Conservation (phyloP, 2,888 invertebrate species). For the Bellardia pandia region DNA sequence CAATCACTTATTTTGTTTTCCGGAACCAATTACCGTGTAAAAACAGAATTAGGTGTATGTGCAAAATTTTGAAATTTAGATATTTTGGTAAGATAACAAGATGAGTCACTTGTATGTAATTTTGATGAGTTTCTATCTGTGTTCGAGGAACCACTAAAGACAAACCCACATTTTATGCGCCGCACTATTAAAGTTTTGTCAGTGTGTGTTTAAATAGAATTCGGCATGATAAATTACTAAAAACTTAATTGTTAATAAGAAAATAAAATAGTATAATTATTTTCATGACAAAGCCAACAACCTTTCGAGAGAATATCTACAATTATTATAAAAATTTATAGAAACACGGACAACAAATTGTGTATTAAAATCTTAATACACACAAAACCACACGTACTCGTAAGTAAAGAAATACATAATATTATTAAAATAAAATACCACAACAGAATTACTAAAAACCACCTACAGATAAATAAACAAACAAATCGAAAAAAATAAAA, state of each 20-base stretch:
- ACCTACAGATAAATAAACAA: constrained; percentile 39
- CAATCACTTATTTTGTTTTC: too few species aligned
- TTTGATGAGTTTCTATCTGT: constrained; percentile 5
- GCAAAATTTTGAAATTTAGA: constrained; percentile 19
- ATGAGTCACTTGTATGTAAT: constrained; percentile 44
- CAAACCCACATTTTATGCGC: constrained; percentile 16
- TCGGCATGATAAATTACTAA: constrained; percentile 44
- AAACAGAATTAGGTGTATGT: background rate
- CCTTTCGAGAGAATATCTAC: constrained; percentile 23
- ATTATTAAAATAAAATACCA: constrained; percentile 34
- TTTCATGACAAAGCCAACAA: constrained; percentile 64
- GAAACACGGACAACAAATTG: background rate
- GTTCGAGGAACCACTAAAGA: constrained; percentile 12
- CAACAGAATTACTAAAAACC: constrained; percentile 38
- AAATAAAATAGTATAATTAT: constrained; percentile 39
- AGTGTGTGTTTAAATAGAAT: constrained; percentile 5
- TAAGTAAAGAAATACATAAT: background rate
- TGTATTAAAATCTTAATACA: background rate
- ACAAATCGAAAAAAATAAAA: background rate
- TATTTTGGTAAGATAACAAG: constrained; percentile 7
- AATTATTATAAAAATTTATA: background rate
- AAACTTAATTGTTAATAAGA: constrained; percentile 45
- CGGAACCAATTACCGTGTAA: too few species aligned
- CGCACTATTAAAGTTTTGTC: background rate
- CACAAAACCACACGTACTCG: constrained; percentile 8